A percentile compares a stretch with the other conserved stretches of the same genome.
Evolutionary conservation across 2,113 vertebrate species (phyloP).

Genomic region (Urocitellus parryii): DNA sequence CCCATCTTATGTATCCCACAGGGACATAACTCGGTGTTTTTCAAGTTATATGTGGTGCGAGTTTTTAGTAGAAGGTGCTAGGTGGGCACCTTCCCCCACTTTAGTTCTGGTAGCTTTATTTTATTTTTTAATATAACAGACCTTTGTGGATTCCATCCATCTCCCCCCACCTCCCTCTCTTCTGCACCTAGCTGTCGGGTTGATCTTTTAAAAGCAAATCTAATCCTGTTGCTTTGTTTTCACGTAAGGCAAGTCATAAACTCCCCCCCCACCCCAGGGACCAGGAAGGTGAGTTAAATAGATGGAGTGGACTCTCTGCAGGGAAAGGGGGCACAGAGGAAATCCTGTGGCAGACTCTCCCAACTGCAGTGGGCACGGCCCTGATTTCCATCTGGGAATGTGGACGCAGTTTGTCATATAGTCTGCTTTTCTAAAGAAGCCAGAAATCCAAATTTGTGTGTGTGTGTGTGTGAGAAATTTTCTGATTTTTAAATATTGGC

Average conservation of each 20-base stretch:
- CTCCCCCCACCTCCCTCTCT: not conserved
- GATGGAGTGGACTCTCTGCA: not conserved
- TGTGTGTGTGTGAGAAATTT: not conserved
- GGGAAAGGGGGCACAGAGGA: not conserved
- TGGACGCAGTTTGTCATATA: not conserved
- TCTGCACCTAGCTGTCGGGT: not conserved
- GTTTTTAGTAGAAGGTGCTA: not conserved
- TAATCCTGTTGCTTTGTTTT: not conserved
- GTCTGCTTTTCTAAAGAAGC: not conserved
- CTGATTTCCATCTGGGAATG: not conserved
- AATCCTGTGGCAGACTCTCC: not conserved
- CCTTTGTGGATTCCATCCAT: not conserved
- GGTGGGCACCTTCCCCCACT: not conserved
- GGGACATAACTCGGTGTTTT: not conserved
- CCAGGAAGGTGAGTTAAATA: not conserved
- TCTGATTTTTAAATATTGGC: constrained; percentile 6
- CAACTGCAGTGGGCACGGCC: not conserved
- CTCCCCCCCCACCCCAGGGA: not conserved
- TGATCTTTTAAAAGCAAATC: not conserved
- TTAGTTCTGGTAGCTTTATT: not conserved
- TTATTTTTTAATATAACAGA: not conserved
- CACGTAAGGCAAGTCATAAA: not conserved
- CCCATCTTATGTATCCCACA: not conserved
- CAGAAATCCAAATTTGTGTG: not conserved
- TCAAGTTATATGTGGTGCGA: not conserved